Evolutionary conservation across 2,888 invertebrate genomes (phyloP).

Genomic region (Orchesellides sinensis): DNA sequence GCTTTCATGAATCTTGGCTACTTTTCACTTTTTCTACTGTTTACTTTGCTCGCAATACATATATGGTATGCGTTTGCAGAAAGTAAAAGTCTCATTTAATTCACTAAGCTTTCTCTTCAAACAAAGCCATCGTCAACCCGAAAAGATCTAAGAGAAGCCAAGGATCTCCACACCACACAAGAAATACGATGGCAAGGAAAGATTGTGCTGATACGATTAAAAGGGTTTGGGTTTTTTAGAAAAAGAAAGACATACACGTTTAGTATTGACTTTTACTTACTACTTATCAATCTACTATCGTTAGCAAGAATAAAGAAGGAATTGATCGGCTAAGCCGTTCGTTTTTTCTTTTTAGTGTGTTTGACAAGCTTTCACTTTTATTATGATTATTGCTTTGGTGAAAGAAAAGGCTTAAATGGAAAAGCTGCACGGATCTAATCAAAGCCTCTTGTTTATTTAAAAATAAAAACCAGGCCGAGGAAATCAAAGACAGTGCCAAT

Average conservation of each 20-base stretch:
- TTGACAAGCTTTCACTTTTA: conserved; percentile 33
- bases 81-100: neutral
- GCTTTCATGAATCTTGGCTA: conserved; percentile 30
- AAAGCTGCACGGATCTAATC: neutral
- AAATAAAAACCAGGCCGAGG: neutral
- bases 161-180: neutral
- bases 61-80: no score
- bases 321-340: neutral
- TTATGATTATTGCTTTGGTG: neutral
- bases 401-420: neutral
- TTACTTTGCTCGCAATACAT: neutral
- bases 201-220: neutral
- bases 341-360: neutral
- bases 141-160: neutral
- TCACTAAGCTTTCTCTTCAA: neutral
- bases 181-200: neutral
- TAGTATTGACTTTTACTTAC: neutral
- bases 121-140: neutral
- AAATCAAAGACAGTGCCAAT: neutral
- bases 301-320: conserved; percentile 1
- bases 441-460: neutral
- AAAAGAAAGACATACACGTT: neutral
- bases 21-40: neutral
- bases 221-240: no score
- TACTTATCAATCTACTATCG: neutral